These are phyloP conservation scores for Catharus fuscescens DNA, from an alignment of 2,113 vertebrate genomes.

Conservation along the genomic window DNA sequence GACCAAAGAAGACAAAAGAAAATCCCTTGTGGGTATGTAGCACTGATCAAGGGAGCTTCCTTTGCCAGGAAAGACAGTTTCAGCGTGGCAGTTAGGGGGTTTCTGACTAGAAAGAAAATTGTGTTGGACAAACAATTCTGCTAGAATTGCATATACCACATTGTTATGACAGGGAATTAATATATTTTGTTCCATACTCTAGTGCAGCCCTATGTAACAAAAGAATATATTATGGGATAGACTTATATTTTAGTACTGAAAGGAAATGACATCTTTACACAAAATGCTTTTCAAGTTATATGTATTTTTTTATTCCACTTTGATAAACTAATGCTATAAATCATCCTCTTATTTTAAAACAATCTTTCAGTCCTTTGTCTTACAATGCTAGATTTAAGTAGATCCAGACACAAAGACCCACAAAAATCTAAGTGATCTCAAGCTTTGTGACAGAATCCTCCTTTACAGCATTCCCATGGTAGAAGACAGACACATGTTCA, in stretches of 20 bases:
- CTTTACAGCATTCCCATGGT: not conserved
- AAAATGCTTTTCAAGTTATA: slow-evolving; percentile 12
- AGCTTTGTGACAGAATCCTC: not conserved
- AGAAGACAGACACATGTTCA: not conserved
- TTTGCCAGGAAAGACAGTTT: slow-evolving; percentile 47
- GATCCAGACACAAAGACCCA: slow-evolving; percentile 34
- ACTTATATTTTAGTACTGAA: slow-evolving; percentile 7
- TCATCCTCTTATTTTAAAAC: not conserved
- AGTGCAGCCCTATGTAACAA: not conserved
- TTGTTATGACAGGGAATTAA: slow-evolving; percentile 46
- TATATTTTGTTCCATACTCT: slow-evolving; percentile 20
- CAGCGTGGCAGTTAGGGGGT: not conserved
- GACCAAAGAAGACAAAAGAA: slow-evolving; percentile 20
- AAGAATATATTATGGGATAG: slow-evolving; percentile 22
- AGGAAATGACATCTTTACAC: not conserved
- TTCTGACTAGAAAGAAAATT: slow-evolving; percentile 58
- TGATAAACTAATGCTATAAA: slow-evolving; percentile 40
- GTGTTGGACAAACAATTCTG: slow-evolving; percentile 47
- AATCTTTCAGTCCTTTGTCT: not conserved
- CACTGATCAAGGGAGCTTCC: slow-evolving; percentile 34
- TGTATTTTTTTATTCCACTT: not conserved
- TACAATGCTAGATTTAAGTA: slow-evolving; percentile 34
- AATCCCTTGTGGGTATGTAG: not conserved
- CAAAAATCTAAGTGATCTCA: not conserved
- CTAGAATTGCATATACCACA: slow-evolving; percentile 30